These are phyloP conservation scores for Tylochromis polylepis DNA, from an alignment of 2,113 vertebrate species.

Conservation along the genomic window DNA sequence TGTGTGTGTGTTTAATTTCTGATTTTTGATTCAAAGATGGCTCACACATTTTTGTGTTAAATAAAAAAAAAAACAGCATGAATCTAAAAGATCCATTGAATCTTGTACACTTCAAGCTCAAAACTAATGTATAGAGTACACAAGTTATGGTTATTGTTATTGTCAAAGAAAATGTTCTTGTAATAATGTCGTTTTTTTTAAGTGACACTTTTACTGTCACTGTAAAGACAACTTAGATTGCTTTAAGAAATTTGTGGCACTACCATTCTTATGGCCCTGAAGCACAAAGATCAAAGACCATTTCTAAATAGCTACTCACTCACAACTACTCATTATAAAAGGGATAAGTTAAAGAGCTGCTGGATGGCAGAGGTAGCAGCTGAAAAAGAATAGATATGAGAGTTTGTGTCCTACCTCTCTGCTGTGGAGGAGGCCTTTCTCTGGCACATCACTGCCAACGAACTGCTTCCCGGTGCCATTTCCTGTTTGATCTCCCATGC, in stretches of 20 bases:
- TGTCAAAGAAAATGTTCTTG: neutral
- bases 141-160: neutral
- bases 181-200: neutral
- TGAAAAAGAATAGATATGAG: neutral
- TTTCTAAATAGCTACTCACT: neutral
- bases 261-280: neutral
- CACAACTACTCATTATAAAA: neutral
- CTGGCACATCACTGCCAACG: conserved; percentile 81
- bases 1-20: too few species aligned
- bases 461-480: conserved; percentile 75
- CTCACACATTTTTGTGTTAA: neutral
- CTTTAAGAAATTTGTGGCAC: neutral
- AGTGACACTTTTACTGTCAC: neutral
- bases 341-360: neutral
- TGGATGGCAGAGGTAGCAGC: neutral
- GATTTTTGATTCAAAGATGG: neutral
- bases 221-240: neutral
- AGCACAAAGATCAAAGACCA: neutral
- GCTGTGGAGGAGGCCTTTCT: conserved; percentile 72
- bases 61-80: neutral
- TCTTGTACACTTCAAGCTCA: neutral
- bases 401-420: conserved; percentile 75
- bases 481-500: conserved; percentile 93
- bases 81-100: neutral
- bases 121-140: neutral